These are phyloP conservation scores for Pseudonaja textilis DNA, from an alignment of 2,113 vertebrate species.

Conservation along the genomic window DNA sequence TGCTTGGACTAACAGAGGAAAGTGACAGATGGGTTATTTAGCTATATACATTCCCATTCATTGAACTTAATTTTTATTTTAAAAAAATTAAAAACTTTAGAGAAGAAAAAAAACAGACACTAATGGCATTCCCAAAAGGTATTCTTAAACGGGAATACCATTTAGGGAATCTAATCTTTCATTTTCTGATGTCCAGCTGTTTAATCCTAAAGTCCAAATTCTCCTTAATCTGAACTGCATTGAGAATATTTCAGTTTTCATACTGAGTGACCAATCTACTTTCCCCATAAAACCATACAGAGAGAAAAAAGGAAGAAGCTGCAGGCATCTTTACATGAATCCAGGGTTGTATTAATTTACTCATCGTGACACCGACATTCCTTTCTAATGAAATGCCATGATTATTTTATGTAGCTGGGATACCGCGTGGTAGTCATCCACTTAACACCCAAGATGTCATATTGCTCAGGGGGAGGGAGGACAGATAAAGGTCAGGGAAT, in stretches of 20 bases:
- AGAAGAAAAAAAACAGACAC: not conserved
- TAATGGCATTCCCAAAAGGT: not conserved
- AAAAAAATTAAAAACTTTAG: not conserved
- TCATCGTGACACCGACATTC: no score
- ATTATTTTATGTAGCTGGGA: not conserved
- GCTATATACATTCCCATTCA: not conserved
- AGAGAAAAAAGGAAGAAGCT: not conserved
- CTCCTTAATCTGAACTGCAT: not conserved
- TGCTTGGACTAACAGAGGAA: not conserved
- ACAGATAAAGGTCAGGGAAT: slow-evolving; percentile 42
- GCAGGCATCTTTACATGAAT: not conserved
- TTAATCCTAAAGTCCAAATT: not conserved
- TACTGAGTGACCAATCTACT: not conserved
- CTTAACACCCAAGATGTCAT: slow-evolving; percentile 9
- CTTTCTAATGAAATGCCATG: not conserved
- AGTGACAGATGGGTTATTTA: not conserved
- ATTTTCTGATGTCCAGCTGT: not conserved
- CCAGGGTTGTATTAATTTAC: not conserved
- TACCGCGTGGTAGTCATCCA: not conserved
- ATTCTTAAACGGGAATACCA: not conserved
- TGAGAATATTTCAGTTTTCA: not conserved
- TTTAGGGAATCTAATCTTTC: not conserved
- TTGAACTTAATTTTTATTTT: not conserved
- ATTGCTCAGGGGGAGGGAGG: slow-evolving; percentile 17
- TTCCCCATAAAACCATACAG: not conserved